These are phyloP conservation scores for Aulostomus chinensis DNA, from an alignment of 2,797 vertebrate species.

Conservation along the genomic window DNA sequence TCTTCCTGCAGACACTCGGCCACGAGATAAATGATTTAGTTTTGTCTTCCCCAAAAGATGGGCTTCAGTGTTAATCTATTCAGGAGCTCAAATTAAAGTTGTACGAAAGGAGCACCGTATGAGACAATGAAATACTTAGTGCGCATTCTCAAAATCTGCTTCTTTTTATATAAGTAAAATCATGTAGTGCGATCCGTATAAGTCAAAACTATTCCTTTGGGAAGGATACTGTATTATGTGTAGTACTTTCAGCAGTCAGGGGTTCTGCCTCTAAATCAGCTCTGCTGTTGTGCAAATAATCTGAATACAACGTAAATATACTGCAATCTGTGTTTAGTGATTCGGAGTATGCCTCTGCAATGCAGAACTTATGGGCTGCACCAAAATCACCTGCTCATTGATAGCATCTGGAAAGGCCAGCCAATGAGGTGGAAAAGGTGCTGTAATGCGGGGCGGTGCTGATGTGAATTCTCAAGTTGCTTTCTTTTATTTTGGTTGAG, in stretches of 20 bases:
- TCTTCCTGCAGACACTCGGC: slow-evolving; percentile 1
- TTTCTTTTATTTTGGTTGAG: slow-evolving; percentile 1
- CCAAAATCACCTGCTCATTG: slow-evolving; percentile 67
- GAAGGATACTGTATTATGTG: not conserved
- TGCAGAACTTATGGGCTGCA: slow-evolving; percentile 70
- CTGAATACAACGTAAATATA: slow-evolving; percentile 15
- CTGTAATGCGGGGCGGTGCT: slow-evolving; percentile 25
- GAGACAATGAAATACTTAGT: no score
- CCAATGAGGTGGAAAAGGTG: slow-evolving; percentile 57
- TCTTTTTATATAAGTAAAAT: no score
- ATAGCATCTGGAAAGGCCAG: slow-evolving; percentile 58
- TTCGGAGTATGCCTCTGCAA: slow-evolving; percentile 65
- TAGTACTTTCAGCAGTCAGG: not conserved
- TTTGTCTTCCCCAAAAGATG: no score
- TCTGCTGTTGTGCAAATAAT: slow-evolving; percentile 17
- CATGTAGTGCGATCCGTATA: no score
- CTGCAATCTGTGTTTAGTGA: slow-evolving; percentile 44
- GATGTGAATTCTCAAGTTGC: slow-evolving; percentile 17
- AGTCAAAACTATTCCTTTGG: not conserved
- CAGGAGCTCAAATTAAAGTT: not conserved
- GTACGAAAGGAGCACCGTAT: no score
- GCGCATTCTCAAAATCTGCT: no score
- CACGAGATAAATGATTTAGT: not conserved
- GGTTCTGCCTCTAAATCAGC: slow-evolving; percentile 7
- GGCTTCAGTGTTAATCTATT: no score